These are phyloP conservation scores for Decapterus maruadsi DNA, from an alignment of 2,797 vertebrate species.

Conservation along the genomic window DNA sequence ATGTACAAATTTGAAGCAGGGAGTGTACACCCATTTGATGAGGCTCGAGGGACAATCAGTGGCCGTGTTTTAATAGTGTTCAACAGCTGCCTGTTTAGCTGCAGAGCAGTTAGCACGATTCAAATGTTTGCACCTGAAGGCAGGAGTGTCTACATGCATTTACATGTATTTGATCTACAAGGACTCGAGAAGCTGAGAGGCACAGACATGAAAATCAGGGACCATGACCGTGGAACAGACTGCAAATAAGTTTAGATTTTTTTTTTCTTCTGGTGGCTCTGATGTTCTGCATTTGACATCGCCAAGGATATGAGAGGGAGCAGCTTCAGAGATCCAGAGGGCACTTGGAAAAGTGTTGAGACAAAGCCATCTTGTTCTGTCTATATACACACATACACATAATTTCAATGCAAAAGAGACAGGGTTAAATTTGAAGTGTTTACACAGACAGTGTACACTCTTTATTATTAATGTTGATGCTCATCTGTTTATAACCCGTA, in stretches of 20 bases:
- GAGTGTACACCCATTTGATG: conserved; percentile 8
- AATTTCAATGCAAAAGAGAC: background rate
- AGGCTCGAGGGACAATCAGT: background rate
- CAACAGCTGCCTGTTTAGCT: conserved; percentile 25
- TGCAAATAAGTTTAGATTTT: background rate
- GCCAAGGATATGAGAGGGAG: background rate
- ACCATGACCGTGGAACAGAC: background rate
- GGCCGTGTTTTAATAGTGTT: conserved; percentile 65
- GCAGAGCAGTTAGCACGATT: conserved; percentile 25
- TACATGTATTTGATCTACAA: background rate
- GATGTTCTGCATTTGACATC: conserved; percentile 9
- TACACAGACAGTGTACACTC: too few relatives aligned
- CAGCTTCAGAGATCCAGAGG: background rate
- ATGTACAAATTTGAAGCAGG: conserved; percentile 4
- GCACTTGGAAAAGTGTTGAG: background rate
- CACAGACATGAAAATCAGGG: conserved; percentile 19
- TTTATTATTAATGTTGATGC: too few relatives aligned
- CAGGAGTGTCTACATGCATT: conserved; percentile 61
- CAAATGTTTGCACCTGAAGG: conserved; percentile 45
- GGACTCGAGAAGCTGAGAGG: conserved; percentile 23
- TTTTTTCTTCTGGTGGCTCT: background rate
- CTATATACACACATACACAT: too few relatives aligned
- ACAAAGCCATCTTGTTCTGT: conserved; percentile 1
- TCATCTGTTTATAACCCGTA: background rate
- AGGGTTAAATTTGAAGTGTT: conserved; percentile 3